These are phyloP conservation scores for Petromus typicus DNA, from an alignment of 2,113 vertebrate species.

Conservation along the genomic window DNA sequence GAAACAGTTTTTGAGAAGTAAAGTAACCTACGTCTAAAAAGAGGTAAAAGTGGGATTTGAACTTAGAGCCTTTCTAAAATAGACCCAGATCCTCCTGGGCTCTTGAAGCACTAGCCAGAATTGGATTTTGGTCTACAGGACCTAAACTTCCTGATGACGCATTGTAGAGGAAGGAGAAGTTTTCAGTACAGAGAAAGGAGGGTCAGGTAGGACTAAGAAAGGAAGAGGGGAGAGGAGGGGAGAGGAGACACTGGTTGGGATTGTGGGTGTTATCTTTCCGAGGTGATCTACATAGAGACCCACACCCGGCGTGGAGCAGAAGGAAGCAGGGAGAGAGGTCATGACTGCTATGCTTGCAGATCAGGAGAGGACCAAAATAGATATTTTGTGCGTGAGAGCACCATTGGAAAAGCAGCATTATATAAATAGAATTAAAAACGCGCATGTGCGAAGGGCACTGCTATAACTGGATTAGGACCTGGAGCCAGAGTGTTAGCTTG, in stretches of 20 bases:
- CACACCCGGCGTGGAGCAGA: background rate
- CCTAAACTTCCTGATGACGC: background rate
- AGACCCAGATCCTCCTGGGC: background rate
- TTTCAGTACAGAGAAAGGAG: background rate
- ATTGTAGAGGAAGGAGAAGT: background rate
- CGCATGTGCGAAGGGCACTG: background rate
- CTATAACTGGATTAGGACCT: background rate
- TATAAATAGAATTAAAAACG: conserved; percentile 47
- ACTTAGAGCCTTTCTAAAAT: background rate
- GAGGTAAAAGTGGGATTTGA: background rate
- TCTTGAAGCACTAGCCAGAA: no score
- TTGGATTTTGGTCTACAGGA: background rate
- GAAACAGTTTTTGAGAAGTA: background rate
- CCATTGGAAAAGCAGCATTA: conserved; percentile 35
- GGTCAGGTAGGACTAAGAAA: background rate
- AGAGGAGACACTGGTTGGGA: background rate
- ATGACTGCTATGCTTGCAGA: background rate
- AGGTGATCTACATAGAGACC: background rate
- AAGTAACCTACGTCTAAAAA: background rate
- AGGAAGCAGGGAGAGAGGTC: background rate
- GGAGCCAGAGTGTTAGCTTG: background rate
- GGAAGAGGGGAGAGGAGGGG: background rate
- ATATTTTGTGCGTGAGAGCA: background rate
- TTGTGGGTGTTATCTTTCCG: background rate
- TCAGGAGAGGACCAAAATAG: background rate